These are phyloP conservation scores for Morinoia aosen DNA, from an alignment of 2,888 invertebrate species.

Conservation along the genomic window DNA sequence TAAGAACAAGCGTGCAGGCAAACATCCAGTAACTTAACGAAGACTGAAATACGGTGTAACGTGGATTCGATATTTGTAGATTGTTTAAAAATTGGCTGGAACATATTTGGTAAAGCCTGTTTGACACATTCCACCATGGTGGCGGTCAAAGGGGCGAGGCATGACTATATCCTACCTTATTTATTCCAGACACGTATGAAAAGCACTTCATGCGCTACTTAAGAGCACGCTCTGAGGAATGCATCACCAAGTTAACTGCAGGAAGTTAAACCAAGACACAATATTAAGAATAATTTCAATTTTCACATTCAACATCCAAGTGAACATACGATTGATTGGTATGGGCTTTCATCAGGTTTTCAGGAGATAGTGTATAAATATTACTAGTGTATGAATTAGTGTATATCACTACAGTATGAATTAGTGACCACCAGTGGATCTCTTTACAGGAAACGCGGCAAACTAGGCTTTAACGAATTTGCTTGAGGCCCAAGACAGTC, in stretches of 20 bases:
- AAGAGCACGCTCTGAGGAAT: neutral
- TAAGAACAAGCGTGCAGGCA: neutral
- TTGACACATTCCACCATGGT: neutral
- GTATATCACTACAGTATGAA: too few relatives aligned
- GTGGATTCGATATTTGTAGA: neutral
- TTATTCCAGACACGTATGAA: neutral
- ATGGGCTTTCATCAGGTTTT: too few relatives aligned
- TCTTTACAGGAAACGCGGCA: too few relatives aligned
- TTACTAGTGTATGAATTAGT: too few relatives aligned
- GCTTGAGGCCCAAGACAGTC: neutral
- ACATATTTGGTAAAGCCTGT: neutral
- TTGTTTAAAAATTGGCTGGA: neutral
- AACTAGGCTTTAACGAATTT: too few relatives aligned
- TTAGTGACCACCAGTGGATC: too few relatives aligned
- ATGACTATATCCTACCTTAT: neutral
- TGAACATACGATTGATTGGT: too few relatives aligned
- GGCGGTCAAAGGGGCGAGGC: neutral
- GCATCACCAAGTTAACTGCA: neutral
- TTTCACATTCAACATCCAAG: too few relatives aligned
- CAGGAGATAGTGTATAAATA: too few relatives aligned
- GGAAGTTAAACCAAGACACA: too few relatives aligned
- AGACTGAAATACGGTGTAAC: neutral
- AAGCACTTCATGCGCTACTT: too few relatives aligned
- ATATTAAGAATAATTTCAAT: too few relatives aligned
- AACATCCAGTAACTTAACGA: neutral